A percentile compares a stretch with the other conserved stretches of the same genome.
phyloP scores from a whole-genome alignment of 1,140 invertebrate genomes.

The Nymphalis io region DNA sequence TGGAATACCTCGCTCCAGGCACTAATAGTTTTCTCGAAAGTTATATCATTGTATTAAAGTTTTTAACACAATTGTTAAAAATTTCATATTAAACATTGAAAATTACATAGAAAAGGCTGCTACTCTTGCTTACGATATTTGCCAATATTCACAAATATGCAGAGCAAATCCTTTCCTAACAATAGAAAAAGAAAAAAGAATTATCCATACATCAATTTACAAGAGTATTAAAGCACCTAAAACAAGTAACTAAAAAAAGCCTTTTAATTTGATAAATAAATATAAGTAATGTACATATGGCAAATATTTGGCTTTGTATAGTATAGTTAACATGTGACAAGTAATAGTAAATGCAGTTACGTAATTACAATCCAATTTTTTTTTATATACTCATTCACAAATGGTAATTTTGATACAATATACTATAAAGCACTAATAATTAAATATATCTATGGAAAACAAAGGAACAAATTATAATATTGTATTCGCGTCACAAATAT shows the following conservation, averaged over 20 bases:
- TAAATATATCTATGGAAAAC: constrained; percentile 32
- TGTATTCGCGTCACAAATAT: constrained; percentile 34
- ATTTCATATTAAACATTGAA: constrained; percentile 59
- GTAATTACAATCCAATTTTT: constrained; percentile 20
- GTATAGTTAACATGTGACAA: constrained; percentile 42
- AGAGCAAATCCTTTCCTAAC: constrained; percentile 68
- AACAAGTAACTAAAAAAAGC: constrained; percentile 55
- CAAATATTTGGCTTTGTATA: constrained; percentile 79
- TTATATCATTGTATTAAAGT: constrained; percentile 50
- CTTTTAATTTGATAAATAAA: constrained; percentile 62
- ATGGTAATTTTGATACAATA: constrained; percentile 14
- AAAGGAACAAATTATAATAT: constrained; percentile 34
- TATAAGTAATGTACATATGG: constrained; percentile 76
- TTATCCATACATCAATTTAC: constrained; percentile 31
- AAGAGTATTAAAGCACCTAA: constrained; percentile 46
- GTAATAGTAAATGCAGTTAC: constrained; percentile 29
- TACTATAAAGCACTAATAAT: constrained; percentile 25
- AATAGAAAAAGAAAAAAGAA: constrained; percentile 27
- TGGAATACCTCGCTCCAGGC: constrained; percentile 71
- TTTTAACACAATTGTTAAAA: constrained; percentile 57
- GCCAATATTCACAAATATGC: constrained; percentile 68
- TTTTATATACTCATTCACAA: constrained; percentile 24
- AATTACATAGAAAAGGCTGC: constrained; percentile 56
- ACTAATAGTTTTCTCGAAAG: constrained; percentile 59
- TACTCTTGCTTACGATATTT: constrained; percentile 73